These are phyloP conservation scores for Camelus bactrianus DNA, from an alignment of 2,113 vertebrate species.

Conservation along the genomic window DNA sequence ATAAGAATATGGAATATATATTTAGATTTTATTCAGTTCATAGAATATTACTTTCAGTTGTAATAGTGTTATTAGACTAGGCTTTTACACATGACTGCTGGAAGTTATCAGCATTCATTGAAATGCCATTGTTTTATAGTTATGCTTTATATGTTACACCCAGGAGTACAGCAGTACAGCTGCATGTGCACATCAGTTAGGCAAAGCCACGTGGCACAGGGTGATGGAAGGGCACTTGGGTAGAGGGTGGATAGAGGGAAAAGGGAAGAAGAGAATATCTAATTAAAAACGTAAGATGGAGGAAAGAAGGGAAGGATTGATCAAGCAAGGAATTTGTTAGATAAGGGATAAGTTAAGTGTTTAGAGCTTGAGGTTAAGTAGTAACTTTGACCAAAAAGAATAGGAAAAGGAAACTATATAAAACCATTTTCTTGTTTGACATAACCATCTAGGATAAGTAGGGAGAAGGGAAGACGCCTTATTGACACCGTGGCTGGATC, in stretches of 20 bases:
- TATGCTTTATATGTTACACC: not conserved
- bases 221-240: not conserved
- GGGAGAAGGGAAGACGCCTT: not conserved
- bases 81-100: not conserved
- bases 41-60: constrained; percentile 26
- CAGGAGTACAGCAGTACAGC: not conserved
- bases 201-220: not conserved
- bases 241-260: not conserved
- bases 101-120: not conserved
- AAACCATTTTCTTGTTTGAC: constrained; percentile 13
- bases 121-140: not conserved
- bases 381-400: not conserved
- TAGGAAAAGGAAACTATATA: not conserved
- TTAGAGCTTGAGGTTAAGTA: not conserved
- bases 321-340: not conserved
- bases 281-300: not conserved
- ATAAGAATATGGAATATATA: not conserved
- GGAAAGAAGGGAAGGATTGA: not conserved
- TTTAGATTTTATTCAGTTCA: constrained; percentile 35
- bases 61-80: constrained; percentile 43
- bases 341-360: not conserved
- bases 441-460: not conserved
- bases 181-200: not conserved
- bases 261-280: not conserved
- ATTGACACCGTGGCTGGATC: not conserved